Base-by-base conservation (phyloP, 2,888 invertebrate species). In the Frankliniella intonsa region DNA sequence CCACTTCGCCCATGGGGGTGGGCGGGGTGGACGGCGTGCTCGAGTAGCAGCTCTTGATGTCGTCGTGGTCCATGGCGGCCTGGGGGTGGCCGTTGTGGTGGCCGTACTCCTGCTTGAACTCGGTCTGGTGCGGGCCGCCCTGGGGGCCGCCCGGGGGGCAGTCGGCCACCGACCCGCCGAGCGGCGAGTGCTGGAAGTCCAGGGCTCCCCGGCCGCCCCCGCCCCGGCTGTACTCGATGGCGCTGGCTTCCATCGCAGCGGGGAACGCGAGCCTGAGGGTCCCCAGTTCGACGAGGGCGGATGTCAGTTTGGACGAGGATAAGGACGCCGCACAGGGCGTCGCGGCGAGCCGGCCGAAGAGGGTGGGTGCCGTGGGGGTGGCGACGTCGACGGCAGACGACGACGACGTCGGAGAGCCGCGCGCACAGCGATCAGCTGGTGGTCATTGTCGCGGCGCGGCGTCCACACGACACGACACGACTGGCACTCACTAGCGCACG, bases 171-270 rank as follows among this genome's bases (percentile, higher is more conserved):
- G 84, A 83, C 27, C 83, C 84, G 14, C 84, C 83, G 19, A 92
- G 86, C 12, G 92, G 92, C 19, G 92, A 92, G 86, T 92, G 92
- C 87, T 92, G 92, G 87, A 92, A 92, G 86, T 92, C 92, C 83
- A 92, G 88, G 65, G 69, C 25, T 2, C 69, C 84, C 83, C 80
- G 83, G 80, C 92, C 92, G 83, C 91, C 92, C 86, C 92, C 91
- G 83, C 90, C 90, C 76, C 90, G 89, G 86, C 90, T 87, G 85
- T 90, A 90, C 85, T 90, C 90, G 84, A 90, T 90, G 80, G 90
- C 90, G 86, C 90, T 87, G 86, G 90, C 90, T 89, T 90, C 90
- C 90, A 90, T 90, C 89, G 90, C 90, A 25, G 25, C 69, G 25
- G 69, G 69, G 69, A 76, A 76, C 22, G 69, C 69, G 69, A 76